Conservation (phyloP, 2,888 invertebrate species). For the Ectemnius continuus region DNA sequence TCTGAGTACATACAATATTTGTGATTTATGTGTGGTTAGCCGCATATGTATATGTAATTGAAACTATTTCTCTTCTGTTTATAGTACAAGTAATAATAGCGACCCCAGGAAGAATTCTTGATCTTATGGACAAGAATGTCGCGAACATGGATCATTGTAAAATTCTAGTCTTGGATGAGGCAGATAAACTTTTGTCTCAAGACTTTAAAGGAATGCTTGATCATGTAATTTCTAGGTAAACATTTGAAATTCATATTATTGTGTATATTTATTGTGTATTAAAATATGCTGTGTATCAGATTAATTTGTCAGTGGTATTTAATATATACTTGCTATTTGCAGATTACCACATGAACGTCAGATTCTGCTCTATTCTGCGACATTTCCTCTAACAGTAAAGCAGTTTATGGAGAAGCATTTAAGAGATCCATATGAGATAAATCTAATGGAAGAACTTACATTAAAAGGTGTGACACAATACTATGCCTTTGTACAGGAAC, state of each 20-base stretch:
- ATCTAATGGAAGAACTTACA: conserved; percentile 99
- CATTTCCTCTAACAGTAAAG: conserved; percentile 98
- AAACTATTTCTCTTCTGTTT: conserved; percentile 25
- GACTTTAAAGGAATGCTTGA: conserved; percentile 99
- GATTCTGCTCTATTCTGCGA: conserved; percentile 98
- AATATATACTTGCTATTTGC: background rate
- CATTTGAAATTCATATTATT: background rate
- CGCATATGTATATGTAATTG: background rate
- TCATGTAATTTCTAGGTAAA: conserved; percentile 90
- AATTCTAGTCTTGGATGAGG: conserved; percentile 98
- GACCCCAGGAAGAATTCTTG: conserved; percentile 99
- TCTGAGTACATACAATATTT: conserved; percentile 5
- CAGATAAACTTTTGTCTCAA: conserved; percentile 98
- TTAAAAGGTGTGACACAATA: conserved; percentile 99
- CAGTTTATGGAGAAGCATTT: conserved; percentile 99
- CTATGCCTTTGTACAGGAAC: conserved; percentile 99
- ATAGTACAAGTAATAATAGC: conserved; percentile 98
- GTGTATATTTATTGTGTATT: background rate
- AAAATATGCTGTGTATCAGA: background rate
- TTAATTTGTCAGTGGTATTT: conserved; percentile 9
- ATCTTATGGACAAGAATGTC: conserved; percentile 98
- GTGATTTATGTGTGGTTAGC: background rate
- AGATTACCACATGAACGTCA: conserved; percentile 97
- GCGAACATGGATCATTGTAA: conserved; percentile 97
- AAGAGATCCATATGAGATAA: conserved; percentile 98